phyloP scores from a whole-genome alignment of 2,797 vertebrate species.

The Lacerta viridis region DNA sequence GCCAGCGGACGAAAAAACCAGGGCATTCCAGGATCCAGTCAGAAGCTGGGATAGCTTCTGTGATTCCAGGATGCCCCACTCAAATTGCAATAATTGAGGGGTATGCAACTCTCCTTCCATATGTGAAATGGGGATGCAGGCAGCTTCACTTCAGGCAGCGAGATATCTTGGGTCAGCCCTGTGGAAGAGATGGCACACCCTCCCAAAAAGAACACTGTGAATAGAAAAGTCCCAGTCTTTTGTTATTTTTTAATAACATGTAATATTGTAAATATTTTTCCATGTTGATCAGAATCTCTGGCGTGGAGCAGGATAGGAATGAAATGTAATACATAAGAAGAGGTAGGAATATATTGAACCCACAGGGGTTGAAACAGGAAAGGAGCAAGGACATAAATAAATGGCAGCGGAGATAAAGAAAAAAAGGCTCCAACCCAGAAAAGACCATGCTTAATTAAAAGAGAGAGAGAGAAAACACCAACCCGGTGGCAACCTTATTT shows the following conservation, averaged over 20 bases:
- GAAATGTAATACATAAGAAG: background rate
- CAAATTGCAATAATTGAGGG: too few species aligned
- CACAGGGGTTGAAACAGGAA: background rate
- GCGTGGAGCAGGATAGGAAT: background rate
- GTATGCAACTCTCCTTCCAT: too few species aligned
- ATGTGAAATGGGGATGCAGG: too few species aligned
- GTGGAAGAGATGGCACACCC: background rate
- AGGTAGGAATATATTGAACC: background rate
- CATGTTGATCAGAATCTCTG: background rate
- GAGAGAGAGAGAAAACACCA: background rate
- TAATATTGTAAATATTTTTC: background rate
- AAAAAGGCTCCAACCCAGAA: background rate
- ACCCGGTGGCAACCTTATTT: constrained; percentile 40
- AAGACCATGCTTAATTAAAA: constrained; percentile 6
- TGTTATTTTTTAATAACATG: background rate
- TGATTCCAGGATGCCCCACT: too few species aligned
- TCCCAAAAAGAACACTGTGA: background rate
- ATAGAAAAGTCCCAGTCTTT: background rate
- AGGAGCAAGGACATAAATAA: background rate
- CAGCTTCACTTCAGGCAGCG: too few species aligned
- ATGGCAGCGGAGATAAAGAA: constrained; percentile 8
- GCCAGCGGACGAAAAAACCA: too few species aligned
- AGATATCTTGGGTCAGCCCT: too few species aligned
- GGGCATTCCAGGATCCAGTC: too few species aligned
- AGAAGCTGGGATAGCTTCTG: too few species aligned